Evolutionary conservation across 2,113 vertebrate genomes (phyloP).

Genomic region (Hypanus sabinus): DNA sequence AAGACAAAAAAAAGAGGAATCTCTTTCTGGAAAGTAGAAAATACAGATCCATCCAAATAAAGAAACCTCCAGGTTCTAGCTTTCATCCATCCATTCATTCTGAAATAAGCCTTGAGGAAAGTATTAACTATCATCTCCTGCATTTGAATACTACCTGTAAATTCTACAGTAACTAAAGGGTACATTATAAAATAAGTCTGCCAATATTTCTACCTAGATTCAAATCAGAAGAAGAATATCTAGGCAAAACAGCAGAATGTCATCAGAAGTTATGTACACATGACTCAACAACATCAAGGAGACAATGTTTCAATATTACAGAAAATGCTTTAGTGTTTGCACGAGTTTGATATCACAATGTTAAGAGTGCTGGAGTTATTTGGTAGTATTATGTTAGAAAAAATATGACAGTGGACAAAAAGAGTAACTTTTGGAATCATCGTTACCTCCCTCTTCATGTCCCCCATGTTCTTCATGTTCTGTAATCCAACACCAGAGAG

Average conservation of each 20-base stretch:
- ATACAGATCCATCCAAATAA: neutral
- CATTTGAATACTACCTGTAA: neutral
- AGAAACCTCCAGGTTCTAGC: neutral
- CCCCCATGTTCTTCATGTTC: neutral
- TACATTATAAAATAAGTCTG: neutral
- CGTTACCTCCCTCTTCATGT: conserved; percentile 2
- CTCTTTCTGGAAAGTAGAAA: neutral
- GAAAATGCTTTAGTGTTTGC: neutral
- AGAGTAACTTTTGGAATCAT: neutral
- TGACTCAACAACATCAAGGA: neutral
- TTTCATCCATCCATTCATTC: neutral
- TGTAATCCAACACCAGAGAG: conserved; percentile 13
- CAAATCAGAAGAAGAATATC: neutral
- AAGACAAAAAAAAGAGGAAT: neutral
- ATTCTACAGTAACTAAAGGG: neutral
- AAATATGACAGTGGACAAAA: neutral
- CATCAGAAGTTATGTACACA: neutral
- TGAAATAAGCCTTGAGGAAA: neutral
- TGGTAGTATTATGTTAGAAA: neutral
- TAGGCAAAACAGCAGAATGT: neutral
- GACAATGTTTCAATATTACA: neutral
- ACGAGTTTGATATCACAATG: neutral
- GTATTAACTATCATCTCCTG: neutral
- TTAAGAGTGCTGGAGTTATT: neutral
- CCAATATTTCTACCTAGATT: neutral